These are phyloP conservation scores for Florisuga fusca DNA, from an alignment of 2,797 vertebrate genomes.

Conservation along the genomic window DNA sequence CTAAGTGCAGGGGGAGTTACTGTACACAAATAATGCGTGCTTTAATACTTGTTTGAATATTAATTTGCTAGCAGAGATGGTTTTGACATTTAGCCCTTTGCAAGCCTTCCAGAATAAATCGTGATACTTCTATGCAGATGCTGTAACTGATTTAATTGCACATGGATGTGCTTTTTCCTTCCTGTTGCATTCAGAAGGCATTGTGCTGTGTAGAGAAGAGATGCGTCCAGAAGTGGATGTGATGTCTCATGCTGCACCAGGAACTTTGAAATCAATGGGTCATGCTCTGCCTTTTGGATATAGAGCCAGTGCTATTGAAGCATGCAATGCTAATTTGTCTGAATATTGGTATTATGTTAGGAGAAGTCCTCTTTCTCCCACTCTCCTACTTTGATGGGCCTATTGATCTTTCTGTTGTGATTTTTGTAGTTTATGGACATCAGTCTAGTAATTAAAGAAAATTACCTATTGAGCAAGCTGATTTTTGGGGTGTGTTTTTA, in stretches of 20 bases:
- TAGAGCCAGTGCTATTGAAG: neutral
- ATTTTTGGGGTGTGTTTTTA: neutral
- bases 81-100: neutral
- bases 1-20: neutral
- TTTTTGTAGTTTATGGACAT: neutral
- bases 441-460: neutral
- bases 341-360: neutral
- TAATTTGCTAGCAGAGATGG: neutral
- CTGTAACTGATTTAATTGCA: neutral
- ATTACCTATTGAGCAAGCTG: neutral
- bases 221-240: neutral
- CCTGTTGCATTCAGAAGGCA: neutral
- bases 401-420: constrained; percentile 19
- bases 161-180: neutral
- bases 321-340: neutral
- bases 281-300: neutral
- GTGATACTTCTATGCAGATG: neutral
- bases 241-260: neutral
- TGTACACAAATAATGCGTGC: neutral
- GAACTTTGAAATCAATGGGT: neutral
- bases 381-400: neutral
- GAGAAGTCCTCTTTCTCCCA: neutral
- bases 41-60: neutral
- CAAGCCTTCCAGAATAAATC: neutral
- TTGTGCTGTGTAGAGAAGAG: neutral